Conservation (phyloP, 2,888 invertebrate genomes). For the Parnassius mnemosyne region DNA sequence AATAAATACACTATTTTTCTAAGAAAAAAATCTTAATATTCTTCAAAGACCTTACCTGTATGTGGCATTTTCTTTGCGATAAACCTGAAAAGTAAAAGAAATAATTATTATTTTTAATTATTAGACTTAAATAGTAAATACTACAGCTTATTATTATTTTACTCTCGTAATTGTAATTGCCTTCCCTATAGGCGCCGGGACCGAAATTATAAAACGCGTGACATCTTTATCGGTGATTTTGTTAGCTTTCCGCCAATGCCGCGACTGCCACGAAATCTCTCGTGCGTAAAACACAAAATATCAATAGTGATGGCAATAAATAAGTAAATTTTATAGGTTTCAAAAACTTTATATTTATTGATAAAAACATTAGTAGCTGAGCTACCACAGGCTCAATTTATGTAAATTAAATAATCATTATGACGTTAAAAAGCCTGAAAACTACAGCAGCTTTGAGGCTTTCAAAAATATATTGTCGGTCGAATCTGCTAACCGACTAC, state of each 20-base stretch:
- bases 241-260: constrained; percentile 25
- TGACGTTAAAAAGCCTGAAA: too few relatives aligned
- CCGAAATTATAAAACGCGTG: constrained; percentile 59
- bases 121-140: neutral
- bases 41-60: constrained; percentile 53
- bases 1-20: too few relatives aligned
- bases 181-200: constrained; percentile 43
- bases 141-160: constrained; percentile 33
- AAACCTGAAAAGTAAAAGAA: constrained; percentile 37
- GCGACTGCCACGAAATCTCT: constrained; percentile 31
- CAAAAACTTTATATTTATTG: too few relatives aligned
- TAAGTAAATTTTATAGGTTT: neutral
- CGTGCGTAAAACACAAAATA: constrained; percentile 18
- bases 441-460: too few relatives aligned
- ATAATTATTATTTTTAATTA: constrained; percentile 11
- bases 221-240: constrained; percentile 66
- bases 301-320: constrained; percentile 17
- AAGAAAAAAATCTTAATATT: too few relatives aligned
- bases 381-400: too few relatives aligned
- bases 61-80: constrained; percentile 61
- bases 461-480: too few relatives aligned
- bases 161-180: constrained; percentile 49
- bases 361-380: too few relatives aligned
- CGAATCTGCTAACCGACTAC: too few relatives aligned
- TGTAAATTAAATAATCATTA: too few relatives aligned